phyloP scores from a whole-genome alignment of 2,797 vertebrate species.

The Fundulus diaphanus region DNA sequence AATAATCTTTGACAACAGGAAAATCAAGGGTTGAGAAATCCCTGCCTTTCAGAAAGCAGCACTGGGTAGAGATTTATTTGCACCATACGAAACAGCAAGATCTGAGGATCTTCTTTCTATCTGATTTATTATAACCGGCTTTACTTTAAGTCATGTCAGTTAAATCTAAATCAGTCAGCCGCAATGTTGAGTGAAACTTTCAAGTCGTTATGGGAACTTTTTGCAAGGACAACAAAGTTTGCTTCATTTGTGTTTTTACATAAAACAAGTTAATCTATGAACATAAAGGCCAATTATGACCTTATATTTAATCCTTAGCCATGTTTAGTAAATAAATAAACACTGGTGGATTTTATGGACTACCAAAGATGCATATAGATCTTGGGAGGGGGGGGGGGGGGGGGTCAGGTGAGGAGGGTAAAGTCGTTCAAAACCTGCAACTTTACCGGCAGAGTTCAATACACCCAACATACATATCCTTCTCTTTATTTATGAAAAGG shows the following conservation, averaged over 20 bases:
- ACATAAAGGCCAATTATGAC: slow-evolving; percentile 28
- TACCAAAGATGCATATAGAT: background rate
- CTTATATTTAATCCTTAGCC: slow-evolving; percentile 31
- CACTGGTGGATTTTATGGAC: background rate
- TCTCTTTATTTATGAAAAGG: background rate
- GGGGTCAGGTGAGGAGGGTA: background rate
- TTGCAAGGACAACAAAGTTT: slow-evolving; percentile 1
- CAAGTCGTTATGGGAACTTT: background rate
- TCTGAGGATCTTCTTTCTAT: background rate
- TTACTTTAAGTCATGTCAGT: background rate
- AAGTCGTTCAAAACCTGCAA: background rate
- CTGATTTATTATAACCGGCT: background rate
- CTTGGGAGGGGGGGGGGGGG: background rate
- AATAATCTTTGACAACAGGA: background rate
- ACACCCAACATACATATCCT: background rate
- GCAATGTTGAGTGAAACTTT: background rate
- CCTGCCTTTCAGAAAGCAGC: background rate
- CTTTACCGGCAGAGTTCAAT: background rate
- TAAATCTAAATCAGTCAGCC: background rate
- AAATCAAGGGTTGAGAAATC: background rate
- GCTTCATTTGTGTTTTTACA: slow-evolving; percentile 5
- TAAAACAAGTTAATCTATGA: background rate
- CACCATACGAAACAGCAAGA: background rate
- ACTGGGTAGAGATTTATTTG: background rate
- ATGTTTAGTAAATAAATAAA: no score